Percentiles rank a stretch among this genome's conserved stretches.
These are phyloP conservation scores for Abscondita cerata DNA, from an alignment of 2,888 invertebrate genomes.

Conservation along the genomic window DNA sequence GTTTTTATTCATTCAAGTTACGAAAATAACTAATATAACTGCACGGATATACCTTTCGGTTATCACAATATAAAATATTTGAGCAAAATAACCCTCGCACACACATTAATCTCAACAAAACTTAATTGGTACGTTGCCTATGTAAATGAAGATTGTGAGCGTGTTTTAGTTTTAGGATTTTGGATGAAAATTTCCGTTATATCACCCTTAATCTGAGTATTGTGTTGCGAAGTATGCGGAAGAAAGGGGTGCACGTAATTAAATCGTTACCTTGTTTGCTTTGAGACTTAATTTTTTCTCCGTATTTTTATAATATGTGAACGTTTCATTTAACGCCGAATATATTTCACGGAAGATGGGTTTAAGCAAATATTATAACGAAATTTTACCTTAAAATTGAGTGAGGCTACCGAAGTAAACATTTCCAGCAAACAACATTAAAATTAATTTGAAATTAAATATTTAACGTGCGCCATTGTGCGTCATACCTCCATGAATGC, in stretches of 20 bases:
- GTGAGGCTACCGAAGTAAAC: background rate
- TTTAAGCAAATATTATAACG: too few relatives aligned
- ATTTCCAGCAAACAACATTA: background rate
- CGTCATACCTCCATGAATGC: too few relatives aligned
- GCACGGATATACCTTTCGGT: background rate
- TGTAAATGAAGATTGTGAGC: slow-evolving; percentile 13
- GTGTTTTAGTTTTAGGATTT: slow-evolving; percentile 26
- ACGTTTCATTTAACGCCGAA: too few relatives aligned
- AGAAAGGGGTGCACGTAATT: background rate
- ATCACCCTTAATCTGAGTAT: slow-evolving; percentile 26
- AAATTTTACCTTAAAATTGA: too few relatives aligned
- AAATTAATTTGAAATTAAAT: background rate
- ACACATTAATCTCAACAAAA: slow-evolving; percentile 9
- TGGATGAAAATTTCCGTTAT: slow-evolving; percentile 23
- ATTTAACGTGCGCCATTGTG: background rate
- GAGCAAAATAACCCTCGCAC: background rate
- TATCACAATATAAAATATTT: background rate
- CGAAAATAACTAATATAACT: too few relatives aligned
- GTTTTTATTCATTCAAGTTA: too few relatives aligned
- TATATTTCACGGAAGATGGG: too few relatives aligned
- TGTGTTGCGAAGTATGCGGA: slow-evolving; percentile 16
- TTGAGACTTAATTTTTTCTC: too few relatives aligned
- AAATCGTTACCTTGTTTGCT: too few relatives aligned
- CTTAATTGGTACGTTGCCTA: slow-evolving; percentile 9
- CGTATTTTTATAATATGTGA: too few relatives aligned